These are phyloP conservation scores for Amphiprion ocellaris DNA, from an alignment of 2,113 vertebrate species.

Conservation along the genomic window DNA sequence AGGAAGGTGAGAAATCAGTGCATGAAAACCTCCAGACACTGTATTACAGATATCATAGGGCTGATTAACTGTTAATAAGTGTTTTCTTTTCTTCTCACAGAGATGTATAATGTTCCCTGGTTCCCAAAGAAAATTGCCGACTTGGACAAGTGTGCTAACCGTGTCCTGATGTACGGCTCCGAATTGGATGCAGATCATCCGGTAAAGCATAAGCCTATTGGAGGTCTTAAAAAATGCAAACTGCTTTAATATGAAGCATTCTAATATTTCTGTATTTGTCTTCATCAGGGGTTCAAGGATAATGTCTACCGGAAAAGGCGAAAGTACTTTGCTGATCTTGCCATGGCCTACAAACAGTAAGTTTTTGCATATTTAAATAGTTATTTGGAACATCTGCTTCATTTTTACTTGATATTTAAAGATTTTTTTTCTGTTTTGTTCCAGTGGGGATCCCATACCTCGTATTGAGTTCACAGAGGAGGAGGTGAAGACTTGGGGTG, in stretches of 20 bases:
- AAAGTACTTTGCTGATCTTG: conserved; percentile 98
- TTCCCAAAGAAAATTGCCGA: conserved; percentile 98
- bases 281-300: conserved; percentile 95
- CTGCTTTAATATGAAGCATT: background rate
- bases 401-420: background rate
- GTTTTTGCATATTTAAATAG: conserved; percentile 51
- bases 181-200: conserved; percentile 93
- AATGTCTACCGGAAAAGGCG: conserved; percentile 96
- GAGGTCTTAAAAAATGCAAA: background rate
- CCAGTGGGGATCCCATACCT: conserved; percentile 93
- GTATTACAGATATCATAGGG: background rate
- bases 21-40: background rate
- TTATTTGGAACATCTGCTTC: background rate
- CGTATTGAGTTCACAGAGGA: conserved; percentile 95
- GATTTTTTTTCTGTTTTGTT: background rate
- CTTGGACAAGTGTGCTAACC: conserved; percentile 95
- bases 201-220: conserved; percentile 27
- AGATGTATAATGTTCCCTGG: conserved; percentile 91
- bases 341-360: conserved; percentile 95
- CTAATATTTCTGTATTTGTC: background rate
- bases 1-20: conserved; percentile 82
- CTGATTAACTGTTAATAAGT: background rate
- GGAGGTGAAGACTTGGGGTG: conserved; percentile 97
- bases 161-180: conserved; percentile 97
- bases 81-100: conserved; percentile 76